Conservation (phyloP, 2,888 invertebrate genomes). For the Tenthredo mesomela region DNA sequence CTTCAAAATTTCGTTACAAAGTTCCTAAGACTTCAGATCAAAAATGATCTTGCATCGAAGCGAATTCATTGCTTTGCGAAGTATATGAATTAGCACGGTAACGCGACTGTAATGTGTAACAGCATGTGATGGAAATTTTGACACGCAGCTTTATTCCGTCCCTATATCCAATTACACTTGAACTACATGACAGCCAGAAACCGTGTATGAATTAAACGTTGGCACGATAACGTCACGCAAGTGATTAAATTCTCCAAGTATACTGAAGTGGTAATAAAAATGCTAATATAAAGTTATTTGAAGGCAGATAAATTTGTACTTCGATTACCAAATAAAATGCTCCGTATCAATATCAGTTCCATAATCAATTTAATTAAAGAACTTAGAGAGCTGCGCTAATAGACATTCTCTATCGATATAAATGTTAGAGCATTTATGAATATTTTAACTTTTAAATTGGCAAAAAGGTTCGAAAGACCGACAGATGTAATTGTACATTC, state of each 20-base stretch:
- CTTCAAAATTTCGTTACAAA: background rate
- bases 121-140: background rate
- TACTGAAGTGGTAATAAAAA: background rate
- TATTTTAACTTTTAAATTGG: background rate
- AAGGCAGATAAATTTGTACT: background rate
- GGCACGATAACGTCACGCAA: background rate
- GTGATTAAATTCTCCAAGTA: conserved; percentile 1
- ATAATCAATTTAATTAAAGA: background rate
- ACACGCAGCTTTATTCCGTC: background rate
- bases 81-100: background rate
- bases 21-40: background rate
- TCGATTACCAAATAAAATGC: background rate
- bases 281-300: background rate
- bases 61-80: background rate
- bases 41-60: background rate
- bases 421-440: background rate
- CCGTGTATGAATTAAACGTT: conserved; percentile 9
- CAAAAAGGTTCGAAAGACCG: background rate
- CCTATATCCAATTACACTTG: conserved; percentile 16
- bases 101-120: background rate
- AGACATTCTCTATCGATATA: background rate
- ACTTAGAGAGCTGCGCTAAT: background rate
- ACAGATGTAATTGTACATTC: background rate
- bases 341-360: background rate
- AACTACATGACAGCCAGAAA: background rate